phyloP scores from a whole-genome alignment of 1,140 invertebrate genomes.

The Plectus sambesii region DNA sequence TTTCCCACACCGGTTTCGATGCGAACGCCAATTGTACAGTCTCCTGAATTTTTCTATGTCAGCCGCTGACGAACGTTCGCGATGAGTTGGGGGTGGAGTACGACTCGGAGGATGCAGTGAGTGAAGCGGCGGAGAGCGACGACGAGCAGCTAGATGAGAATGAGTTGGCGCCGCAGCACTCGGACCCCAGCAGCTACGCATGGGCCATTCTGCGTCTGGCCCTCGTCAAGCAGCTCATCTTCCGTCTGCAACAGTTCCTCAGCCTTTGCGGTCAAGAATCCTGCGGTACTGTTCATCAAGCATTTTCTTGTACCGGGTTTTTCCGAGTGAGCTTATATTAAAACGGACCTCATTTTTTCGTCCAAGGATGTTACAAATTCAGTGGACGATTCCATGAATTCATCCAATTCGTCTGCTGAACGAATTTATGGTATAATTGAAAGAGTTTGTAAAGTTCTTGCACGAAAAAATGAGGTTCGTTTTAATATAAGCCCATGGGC shows the following conservation, averaged over 20 bases:
- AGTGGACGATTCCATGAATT: no score
- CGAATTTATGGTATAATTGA: no score
- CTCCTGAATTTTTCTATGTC: constrained; percentile 53
- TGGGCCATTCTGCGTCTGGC: constrained; percentile 85
- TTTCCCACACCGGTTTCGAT: neutral
- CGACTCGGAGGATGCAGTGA: constrained; percentile 56
- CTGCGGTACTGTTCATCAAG: neutral
- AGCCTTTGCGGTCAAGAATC: no score
- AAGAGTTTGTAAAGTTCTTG: no score
- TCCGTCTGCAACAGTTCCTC: constrained; percentile 65
- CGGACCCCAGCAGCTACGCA: constrained; percentile 78
- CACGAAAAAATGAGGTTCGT: no score
- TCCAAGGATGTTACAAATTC: no score
- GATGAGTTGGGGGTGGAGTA: constrained; percentile 67
- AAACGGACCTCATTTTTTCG: no score
- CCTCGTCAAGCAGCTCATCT: constrained; percentile 67
- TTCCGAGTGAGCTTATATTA: no score
- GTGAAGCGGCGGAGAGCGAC: constrained; percentile 51
- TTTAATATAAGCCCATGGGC: no score
- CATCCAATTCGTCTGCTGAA: no score
- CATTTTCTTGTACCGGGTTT: neutral
- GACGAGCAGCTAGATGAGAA: constrained; percentile 55
- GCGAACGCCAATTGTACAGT: constrained; percentile 14
- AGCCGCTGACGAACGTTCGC: constrained; percentile 54
- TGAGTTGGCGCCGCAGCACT: constrained; percentile 60